A percentile compares a stretch with the other conserved stretches of the same genome.
phyloP scores from a whole-genome alignment of 2,113 vertebrate genomes.

The Catharus bicknelli region DNA sequence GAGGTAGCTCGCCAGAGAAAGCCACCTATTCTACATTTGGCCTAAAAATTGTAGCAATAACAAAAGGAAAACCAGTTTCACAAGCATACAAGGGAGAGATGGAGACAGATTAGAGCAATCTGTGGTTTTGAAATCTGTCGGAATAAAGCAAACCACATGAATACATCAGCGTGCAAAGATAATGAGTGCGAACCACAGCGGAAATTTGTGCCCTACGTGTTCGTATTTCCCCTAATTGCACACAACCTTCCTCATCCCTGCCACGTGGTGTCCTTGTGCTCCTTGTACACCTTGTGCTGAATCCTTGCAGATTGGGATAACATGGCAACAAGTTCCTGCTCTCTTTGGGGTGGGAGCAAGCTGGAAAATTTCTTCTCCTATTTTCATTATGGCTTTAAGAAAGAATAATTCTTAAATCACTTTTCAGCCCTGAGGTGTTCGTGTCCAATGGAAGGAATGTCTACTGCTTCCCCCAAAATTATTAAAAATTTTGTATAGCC shows the following conservation, averaged over 20 bases:
- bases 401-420: not conserved
- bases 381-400: not conserved
- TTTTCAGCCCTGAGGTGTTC: not conserved
- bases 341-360: not conserved
- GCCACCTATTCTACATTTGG: not conserved
- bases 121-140: slow-evolving; percentile 19
- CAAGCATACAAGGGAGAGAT: not conserved
- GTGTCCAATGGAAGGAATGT: not conserved
- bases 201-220: not conserved
- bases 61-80: not conserved
- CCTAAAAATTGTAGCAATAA: not conserved
- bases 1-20: not conserved
- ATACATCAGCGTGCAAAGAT: not conserved
- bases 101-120: slow-evolving; percentile 11
- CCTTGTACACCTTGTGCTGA: not conserved
- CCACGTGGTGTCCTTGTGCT: not conserved
- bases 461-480: not conserved
- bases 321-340: not conserved
- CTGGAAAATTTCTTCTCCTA: not conserved
- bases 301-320: not conserved
- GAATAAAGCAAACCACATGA: slow-evolving; percentile 17
- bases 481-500: not conserved
- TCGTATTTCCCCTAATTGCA: not conserved
- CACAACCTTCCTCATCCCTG: not conserved
- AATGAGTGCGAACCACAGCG: not conserved